A percentile compares a stretch with the other conserved stretches of the same genome.
Evolutionary conservation across 2,888 invertebrate genomes (phyloP).

Genomic region (Argyresthia goedartella): DNA sequence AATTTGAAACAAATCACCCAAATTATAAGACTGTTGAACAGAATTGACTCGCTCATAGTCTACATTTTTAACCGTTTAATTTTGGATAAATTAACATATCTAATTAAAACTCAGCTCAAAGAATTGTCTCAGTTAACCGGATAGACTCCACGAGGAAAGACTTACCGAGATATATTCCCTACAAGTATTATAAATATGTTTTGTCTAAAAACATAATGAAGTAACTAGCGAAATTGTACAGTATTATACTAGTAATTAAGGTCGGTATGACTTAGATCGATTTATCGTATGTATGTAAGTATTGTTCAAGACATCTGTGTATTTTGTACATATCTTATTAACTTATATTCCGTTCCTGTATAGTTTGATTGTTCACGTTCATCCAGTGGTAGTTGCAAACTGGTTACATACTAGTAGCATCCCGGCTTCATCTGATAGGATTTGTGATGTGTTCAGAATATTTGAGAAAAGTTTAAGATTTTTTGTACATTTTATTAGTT

Average conservation of each 20-base stretch:
- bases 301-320: constrained; percentile 59
- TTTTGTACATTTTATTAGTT: constrained; percentile 61
- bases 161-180: constrained; percentile 42
- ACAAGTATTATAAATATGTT: constrained; percentile 59
- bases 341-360: constrained; percentile 67
- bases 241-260: constrained; percentile 63
- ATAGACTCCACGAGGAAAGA: constrained; percentile 16
- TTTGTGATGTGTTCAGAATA: constrained; percentile 62
- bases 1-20: constrained; percentile 28
- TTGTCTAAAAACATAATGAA: constrained; percentile 34
- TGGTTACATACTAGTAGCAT: not conserved
- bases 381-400: constrained; percentile 11
- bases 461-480: constrained; percentile 29
- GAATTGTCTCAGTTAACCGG: constrained; percentile 25
- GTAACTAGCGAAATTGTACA: constrained; percentile 69
- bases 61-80: not conserved
- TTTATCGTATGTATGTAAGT: constrained; percentile 37
- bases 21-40: constrained; percentile 59
- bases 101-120: constrained; percentile 8
- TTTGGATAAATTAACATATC: constrained; percentile 24
- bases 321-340: constrained; percentile 62
- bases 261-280: constrained; percentile 46
- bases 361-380: constrained; percentile 33
- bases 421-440: constrained; percentile 32
- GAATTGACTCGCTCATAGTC: constrained; percentile 58